Evolutionary conservation across 2,797 vertebrate species (phyloP).

Genomic region (Hypotaenidia philippensis): DNA sequence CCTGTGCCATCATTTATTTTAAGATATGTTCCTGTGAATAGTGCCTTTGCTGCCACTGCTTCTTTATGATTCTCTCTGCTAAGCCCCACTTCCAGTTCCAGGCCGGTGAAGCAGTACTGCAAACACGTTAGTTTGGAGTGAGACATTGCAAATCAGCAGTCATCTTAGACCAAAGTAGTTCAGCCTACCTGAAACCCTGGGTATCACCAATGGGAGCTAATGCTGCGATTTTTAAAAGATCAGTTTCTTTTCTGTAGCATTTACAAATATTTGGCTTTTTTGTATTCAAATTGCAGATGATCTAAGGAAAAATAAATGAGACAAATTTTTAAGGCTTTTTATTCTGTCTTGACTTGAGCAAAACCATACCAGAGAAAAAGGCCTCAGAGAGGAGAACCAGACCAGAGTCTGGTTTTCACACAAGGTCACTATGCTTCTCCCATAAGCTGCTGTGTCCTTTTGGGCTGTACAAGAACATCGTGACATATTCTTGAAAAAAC

Average conservation of each 20-base stretch:
- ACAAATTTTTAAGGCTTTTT: not conserved
- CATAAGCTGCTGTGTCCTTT: not conserved
- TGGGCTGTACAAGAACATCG: slow-evolving; percentile 4
- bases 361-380: not conserved
- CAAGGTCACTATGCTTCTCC: not conserved
- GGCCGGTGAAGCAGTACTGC: not conserved
- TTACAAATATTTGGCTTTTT: not conserved
- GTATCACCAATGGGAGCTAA: not conserved
- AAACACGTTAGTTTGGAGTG: not conserved
- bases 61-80: not conserved
- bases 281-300: not conserved
- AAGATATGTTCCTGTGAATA: not conserved
- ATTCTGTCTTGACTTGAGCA: not conserved
- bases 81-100: not conserved
- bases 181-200: not conserved
- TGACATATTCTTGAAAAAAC: slow-evolving; percentile 31
- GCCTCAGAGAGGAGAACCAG: not conserved
- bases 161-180: not conserved
- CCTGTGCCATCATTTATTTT: not conserved
- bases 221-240: not conserved
- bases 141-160: not conserved
- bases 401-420: not conserved
- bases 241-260: too few species aligned
- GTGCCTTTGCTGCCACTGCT: not conserved
- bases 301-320: not conserved